Percentiles rank a stretch among this genome's conserved stretches.
Conservation (phyloP, 2,888 invertebrate species). For the Achlya flavicornis region DNA sequence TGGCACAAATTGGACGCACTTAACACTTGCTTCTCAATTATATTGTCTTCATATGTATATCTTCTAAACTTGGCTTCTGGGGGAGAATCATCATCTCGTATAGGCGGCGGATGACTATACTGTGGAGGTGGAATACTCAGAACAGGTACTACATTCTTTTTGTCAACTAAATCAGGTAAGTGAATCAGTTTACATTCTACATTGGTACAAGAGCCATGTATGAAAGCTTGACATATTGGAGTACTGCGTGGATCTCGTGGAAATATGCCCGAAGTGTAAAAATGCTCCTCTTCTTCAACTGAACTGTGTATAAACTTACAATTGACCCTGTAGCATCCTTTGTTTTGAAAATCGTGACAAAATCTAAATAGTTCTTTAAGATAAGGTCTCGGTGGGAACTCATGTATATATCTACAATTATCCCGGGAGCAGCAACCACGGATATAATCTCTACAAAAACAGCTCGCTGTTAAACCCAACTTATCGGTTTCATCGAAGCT, state of each 20-base stretch:
- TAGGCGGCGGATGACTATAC: slow-evolving; percentile 53
- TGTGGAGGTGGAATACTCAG: slow-evolving; percentile 48
- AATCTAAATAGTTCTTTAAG: slow-evolving; percentile 77
- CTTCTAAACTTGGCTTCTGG: slow-evolving; percentile 75
- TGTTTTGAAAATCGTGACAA: slow-evolving; percentile 87
- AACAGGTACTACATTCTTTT: slow-evolving; percentile 44
- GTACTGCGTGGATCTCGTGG: slow-evolving; percentile 73
- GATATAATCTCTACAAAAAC: slow-evolving; percentile 79
- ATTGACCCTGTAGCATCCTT: slow-evolving; percentile 85
- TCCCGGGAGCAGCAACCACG: slow-evolving; percentile 81
- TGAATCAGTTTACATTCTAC: slow-evolving; percentile 70
- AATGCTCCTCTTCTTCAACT: slow-evolving; percentile 87
- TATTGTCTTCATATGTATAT: slow-evolving; percentile 63
- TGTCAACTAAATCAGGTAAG: slow-evolving; percentile 54
- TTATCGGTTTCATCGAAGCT: slow-evolving; percentile 60
- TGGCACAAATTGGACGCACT: slow-evolving; percentile 58
- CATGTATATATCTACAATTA: slow-evolving; percentile 77
- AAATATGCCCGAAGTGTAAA: slow-evolving; percentile 85
- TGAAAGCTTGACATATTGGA: slow-evolving; percentile 85
- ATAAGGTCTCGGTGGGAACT: slow-evolving; percentile 62
- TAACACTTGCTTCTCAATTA: slow-evolving; percentile 62
- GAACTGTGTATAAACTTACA: slow-evolving; percentile 89
- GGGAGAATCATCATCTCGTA: slow-evolving; percentile 70
- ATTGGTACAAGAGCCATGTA: slow-evolving; percentile 83
- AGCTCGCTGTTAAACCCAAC: slow-evolving; percentile 41